Evolutionary conservation across 2,888 invertebrate species (phyloP).

Genomic region (Tachystola acroxantha): DNA sequence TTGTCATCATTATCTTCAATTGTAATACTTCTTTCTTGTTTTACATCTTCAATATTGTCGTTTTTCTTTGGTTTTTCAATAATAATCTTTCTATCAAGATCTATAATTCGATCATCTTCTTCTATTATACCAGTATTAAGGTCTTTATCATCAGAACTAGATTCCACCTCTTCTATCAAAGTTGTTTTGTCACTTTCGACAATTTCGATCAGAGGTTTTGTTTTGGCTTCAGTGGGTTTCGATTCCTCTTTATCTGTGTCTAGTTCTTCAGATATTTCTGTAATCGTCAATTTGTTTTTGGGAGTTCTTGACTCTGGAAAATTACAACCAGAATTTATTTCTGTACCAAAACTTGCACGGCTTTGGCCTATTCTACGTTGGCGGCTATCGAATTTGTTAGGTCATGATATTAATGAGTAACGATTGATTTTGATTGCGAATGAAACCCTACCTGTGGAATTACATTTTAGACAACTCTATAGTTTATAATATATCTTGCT

Average conservation of each 20-base stretch:
- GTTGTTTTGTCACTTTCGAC: constrained; percentile 36
- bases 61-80: constrained; percentile 20
- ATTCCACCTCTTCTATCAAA: constrained; percentile 16
- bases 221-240: constrained; percentile 25
- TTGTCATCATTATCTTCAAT: too few relatives aligned
- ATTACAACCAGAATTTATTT: too few relatives aligned
- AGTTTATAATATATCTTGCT: too few relatives aligned
- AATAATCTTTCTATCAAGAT: constrained; percentile 40
- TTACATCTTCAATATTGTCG: constrained; percentile 9
- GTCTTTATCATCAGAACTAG: constrained; percentile 13
- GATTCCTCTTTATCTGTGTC: constrained; percentile 16
- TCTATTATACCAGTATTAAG: constrained; percentile 21
- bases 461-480: too few relatives aligned
- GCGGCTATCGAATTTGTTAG: too few relatives aligned
- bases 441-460: too few relatives aligned
- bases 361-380: too few relatives aligned
- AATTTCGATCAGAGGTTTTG: constrained; percentile 53
- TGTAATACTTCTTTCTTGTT: constrained; percentile 28
- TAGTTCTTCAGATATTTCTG: constrained; percentile 27
- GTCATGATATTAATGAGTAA: too few relatives aligned
- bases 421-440: too few relatives aligned
- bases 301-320: constrained; percentile 23
- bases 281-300: constrained; percentile 23
- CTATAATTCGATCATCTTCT: constrained; percentile 38
- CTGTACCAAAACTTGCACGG: too few relatives aligned